Evolutionary conservation across 1,140 invertebrate genomes (phyloP).

Genomic region (Sesamia nonagrioides): DNA sequence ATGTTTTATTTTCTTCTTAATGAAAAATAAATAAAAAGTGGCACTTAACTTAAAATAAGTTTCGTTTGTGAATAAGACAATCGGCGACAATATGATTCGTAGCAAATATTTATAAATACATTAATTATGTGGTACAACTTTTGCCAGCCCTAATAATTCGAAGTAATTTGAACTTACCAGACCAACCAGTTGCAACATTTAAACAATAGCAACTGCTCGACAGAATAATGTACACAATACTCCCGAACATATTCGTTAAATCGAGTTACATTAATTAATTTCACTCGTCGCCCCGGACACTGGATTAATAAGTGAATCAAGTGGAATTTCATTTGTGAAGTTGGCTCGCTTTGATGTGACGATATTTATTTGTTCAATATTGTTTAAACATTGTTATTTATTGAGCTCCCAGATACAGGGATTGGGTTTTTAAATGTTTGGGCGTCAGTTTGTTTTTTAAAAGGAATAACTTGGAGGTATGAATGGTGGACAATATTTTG

Average conservation of each 20-base stretch:
- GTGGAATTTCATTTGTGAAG: slow-evolving; percentile 26
- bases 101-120: too few relatives aligned
- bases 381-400: slow-evolving; percentile 45
- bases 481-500: too few relatives aligned
- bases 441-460: background rate
- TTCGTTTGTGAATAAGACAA: too few relatives aligned
- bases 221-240: background rate
- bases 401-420: background rate
- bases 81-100: too few relatives aligned
- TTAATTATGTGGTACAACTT: too few relatives aligned
- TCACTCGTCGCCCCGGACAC: slow-evolving; percentile 12
- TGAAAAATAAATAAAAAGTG: too few relatives aligned
- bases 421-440: slow-evolving; percentile 13
- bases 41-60: too few relatives aligned
- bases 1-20: too few relatives aligned
- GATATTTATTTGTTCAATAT: slow-evolving; percentile 43
- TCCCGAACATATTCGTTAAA: slow-evolving; percentile 10
- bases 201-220: too few relatives aligned
- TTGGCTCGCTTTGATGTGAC: slow-evolving; percentile 9
- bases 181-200: slow-evolving; percentile 14
- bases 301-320: slow-evolving; percentile 41
- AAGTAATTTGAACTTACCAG: too few relatives aligned
- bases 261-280: slow-evolving; percentile 52
- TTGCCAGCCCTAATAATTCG: too few relatives aligned
- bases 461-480: background rate